These are phyloP conservation scores for Gallinago paraguaiae DNA, from an alignment of 2,113 vertebrate species.

Conservation along the genomic window DNA sequence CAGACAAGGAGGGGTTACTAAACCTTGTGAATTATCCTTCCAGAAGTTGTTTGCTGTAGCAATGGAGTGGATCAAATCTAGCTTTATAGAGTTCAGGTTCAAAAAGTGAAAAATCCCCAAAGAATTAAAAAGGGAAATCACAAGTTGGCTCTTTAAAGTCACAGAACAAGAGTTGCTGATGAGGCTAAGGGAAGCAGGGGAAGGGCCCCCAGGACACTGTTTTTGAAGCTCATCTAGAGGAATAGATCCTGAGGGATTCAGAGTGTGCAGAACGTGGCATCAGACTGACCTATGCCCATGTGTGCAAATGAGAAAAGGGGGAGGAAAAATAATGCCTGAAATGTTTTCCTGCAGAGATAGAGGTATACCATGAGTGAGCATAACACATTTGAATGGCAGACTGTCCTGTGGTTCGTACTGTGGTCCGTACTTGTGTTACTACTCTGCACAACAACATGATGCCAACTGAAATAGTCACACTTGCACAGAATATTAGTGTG, in stretches of 20 bases:
- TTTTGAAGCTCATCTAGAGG: not conserved
- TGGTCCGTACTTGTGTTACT: not conserved
- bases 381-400: fast-evolving
- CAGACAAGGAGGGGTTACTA: not conserved
- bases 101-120: not conserved
- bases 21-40: not conserved
- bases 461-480: not conserved
- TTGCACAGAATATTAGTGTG: not conserved
- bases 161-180: not conserved
- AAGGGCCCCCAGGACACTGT: not conserved
- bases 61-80: not conserved
- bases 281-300: not conserved
- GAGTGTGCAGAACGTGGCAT: not conserved
- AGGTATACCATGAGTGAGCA: not conserved
- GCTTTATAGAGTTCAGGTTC: not conserved
- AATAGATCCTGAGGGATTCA: not conserved
- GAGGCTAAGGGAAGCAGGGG: not conserved
- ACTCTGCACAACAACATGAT: fast-evolving
- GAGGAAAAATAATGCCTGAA: not conserved
- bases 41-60: not conserved
- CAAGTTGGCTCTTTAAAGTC: not conserved
- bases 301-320: not conserved
- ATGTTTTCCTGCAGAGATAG: not conserved
- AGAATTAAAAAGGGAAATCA: not conserved
- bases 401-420: not conserved